Evolutionary conservation across 2,888 invertebrate species (phyloP).

Genomic region (Barypeithes pellucidus): DNA sequence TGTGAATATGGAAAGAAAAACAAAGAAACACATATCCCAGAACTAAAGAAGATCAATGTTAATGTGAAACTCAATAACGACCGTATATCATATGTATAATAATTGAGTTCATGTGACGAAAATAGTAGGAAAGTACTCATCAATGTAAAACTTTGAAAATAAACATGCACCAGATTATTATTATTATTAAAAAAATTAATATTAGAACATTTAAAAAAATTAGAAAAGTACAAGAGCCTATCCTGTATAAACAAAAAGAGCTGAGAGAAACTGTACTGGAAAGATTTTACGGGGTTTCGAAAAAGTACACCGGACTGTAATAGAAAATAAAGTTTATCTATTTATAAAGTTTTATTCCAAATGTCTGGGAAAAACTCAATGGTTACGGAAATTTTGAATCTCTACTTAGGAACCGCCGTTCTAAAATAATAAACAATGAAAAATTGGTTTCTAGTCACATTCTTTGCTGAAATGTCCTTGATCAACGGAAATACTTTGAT

Average conservation of each 20-base stretch:
- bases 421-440: no score
- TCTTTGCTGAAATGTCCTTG: no score
- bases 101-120: neutral
- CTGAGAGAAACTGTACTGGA: neutral
- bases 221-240: neutral
- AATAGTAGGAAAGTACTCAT: neutral
- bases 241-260: neutral
- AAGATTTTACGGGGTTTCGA: neutral
- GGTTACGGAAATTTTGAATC: no score
- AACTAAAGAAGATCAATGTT: neutral
- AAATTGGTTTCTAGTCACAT: no score
- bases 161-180: neutral
- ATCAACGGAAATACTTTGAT: no score
- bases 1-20: neutral
- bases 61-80: conserved; percentile 4
- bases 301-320: conserved; percentile 3
- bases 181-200: neutral
- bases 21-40: neutral
- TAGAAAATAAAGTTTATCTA: no score
- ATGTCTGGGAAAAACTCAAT: no score
- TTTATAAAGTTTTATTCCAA: no score
- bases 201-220: no score
- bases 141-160: neutral
- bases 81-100: neutral
- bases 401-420: no score